A percentile compares a stretch with the other conserved stretches of the same genome.
Conservation (phyloP, 2,888 invertebrate genomes). For the Tenthredo mesomela region DNA sequence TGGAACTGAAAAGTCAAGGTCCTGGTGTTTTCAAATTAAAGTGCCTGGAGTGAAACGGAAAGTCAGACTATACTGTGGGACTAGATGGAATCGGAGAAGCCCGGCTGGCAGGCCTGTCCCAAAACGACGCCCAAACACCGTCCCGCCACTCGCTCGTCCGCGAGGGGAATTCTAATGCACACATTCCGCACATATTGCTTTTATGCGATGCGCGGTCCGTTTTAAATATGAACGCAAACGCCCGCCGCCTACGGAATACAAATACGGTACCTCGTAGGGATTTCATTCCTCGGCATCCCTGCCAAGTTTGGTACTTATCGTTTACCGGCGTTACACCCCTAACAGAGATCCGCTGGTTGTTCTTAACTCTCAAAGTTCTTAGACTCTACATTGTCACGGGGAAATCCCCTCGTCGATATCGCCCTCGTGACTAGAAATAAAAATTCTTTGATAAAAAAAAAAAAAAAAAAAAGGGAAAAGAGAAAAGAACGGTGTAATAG, state of each 20-base stretch:
- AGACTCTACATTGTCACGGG: constrained; percentile 20
- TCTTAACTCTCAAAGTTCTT: constrained; percentile 23
- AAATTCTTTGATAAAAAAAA: background rate
- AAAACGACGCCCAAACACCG: constrained; percentile 36
- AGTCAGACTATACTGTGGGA: background rate
- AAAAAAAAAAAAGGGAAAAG: background rate
- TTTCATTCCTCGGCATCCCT: constrained; percentile 32
- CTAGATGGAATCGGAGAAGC: constrained; percentile 36
- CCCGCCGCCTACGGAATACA: constrained; percentile 37
- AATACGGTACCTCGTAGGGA: constrained; percentile 30
- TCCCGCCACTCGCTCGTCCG: constrained; percentile 36
- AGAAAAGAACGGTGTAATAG: background rate
- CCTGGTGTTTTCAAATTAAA: constrained; percentile 43
- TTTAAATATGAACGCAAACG: constrained; percentile 52
- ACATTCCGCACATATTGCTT: constrained; percentile 53
- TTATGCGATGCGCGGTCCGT: constrained; percentile 52
- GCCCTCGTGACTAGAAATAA: constrained; percentile 38
- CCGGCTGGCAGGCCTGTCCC: constrained; percentile 27
- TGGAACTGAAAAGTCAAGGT: constrained; percentile 8
- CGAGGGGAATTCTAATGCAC: constrained; percentile 52
- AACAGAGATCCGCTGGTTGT: constrained; percentile 30
- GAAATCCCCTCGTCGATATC: constrained; percentile 31
- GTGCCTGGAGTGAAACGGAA: constrained; percentile 42
- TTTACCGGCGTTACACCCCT: constrained; percentile 48
- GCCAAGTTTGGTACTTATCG: constrained; percentile 47